Base-by-base conservation (phyloP, 2,797 vertebrate species). In the Sebastes minor region DNA sequence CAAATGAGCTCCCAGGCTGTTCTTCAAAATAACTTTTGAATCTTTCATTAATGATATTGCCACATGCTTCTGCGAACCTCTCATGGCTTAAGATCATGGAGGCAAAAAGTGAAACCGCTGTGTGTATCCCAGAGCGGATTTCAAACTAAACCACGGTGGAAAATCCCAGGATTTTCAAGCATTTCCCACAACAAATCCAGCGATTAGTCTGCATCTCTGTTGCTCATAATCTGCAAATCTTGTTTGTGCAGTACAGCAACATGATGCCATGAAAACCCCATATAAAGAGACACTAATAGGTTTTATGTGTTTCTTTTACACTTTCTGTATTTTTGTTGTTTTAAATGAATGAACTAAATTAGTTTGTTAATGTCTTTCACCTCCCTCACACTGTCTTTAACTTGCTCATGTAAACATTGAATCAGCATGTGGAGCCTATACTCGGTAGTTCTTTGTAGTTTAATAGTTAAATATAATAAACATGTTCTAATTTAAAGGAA, bases 111-210 rank as follows among this genome's bases (percentile, higher is more conserved):
- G 38, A 84, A 74, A 59, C 69, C 4, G 10, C 52, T 77, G 63
- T 70, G 74, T 68, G 28, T 80, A 27, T 84, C 64, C 66, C 81
- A 46, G 25, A 56, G 42, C 56, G 89, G 92, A 92, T 92, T 95
- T 85, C 82, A 84, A 81, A 85, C 80, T 77, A 81, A 89, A 86
- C 71, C 87, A 74, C 35, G 60, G 71, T 81, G 49, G 87, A 86
- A 94, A 93, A 92, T 91, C 86, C 84, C 53, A 38, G 83, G 89
- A 94, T 95, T 95, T 92, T 79, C 65, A 28, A 73, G 89, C 82
- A 84, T 95, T 94, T 92, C 72, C 85, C 65, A 78, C 76, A 74
- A 91, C 88, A 92, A 95, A 95, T 95, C 93, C 92, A 74, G 86
- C 81, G 90, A 94, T 94, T 93, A 93, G 82, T 90, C 72, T 55